A percentile compares a stretch with the other conserved stretches of the same genome.
Evolutionary conservation across 2,797 vertebrate species (phyloP).

Genomic region (Masticophis lateralis): DNA sequence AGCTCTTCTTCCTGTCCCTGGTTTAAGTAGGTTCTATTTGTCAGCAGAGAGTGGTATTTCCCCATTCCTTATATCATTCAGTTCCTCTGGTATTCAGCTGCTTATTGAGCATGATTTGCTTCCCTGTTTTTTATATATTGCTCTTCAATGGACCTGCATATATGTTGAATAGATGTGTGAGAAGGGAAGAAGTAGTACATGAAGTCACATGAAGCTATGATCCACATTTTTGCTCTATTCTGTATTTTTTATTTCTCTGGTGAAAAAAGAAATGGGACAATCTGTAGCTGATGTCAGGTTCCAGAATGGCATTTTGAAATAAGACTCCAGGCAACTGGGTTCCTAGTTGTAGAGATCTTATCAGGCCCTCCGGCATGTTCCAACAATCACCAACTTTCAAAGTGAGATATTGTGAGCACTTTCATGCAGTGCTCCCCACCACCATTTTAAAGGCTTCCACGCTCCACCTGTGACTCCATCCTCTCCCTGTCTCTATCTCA

Average conservation of each 20-base stretch:
- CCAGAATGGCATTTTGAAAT: too few species aligned
- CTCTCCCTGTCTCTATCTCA: too few species aligned
- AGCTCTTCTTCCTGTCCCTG: conserved; percentile 51
- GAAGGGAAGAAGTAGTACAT: not conserved
- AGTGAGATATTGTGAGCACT: too few species aligned
- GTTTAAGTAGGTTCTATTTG: conserved; percentile 59
- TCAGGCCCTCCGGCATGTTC: too few species aligned
- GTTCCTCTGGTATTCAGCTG: conserved; percentile 35
- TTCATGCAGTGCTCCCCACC: too few species aligned
- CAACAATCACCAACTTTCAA: too few species aligned
- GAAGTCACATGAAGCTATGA: too few species aligned
- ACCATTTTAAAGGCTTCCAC: too few species aligned
- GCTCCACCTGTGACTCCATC: too few species aligned
- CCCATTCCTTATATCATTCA: conserved; percentile 56
- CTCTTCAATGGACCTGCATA: conserved; percentile 19
- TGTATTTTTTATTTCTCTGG: not conserved
- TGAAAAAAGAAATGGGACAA: not conserved
- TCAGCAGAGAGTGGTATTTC: conserved; percentile 57
- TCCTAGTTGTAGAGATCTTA: too few species aligned
- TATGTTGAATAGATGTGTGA: not conserved
- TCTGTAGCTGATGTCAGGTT: not conserved
- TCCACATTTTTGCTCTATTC: not conserved
- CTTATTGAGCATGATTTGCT: conserved; percentile 35
- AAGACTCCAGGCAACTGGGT: too few species aligned
- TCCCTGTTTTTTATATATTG: conserved; percentile 38